phyloP scores from a whole-genome alignment of 1,140 invertebrate species.

The Conopomorpha cramerella region DNA sequence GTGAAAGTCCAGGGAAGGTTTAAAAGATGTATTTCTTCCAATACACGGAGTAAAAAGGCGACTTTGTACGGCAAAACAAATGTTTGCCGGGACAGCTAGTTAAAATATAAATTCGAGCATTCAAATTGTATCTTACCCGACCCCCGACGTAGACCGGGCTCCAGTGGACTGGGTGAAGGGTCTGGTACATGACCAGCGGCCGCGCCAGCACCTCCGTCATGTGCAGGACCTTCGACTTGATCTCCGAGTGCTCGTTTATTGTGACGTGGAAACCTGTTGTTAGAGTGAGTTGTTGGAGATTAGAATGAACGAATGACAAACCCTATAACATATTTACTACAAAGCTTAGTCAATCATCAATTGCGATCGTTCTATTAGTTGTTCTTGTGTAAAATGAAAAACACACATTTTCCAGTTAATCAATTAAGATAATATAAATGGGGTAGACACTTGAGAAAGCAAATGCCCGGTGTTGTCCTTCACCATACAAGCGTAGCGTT shows the following conservation, averaged over 20 bases:
- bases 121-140: slow-evolving; percentile 64
- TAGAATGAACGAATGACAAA: too few relatives aligned
- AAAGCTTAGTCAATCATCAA: neutral
- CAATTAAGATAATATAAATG: too few relatives aligned
- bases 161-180: slow-evolving; percentile 88
- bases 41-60: too few relatives aligned
- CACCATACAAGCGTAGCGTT: too few relatives aligned
- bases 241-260: slow-evolving; percentile 81
- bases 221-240: slow-evolving; percentile 86
- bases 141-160: slow-evolving; percentile 87
- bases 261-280: slow-evolving; percentile 82
- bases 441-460: too few relatives aligned
- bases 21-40: too few relatives aligned
- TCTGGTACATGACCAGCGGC: slow-evolving; percentile 89
- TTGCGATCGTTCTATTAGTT: neutral
- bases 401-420: neutral
- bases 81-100: too few relatives aligned
- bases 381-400: neutral
- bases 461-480: too few relatives aligned
- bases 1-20: too few relatives aligned
- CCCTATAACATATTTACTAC: too few relatives aligned
- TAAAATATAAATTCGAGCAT: neutral
- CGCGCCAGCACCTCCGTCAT: slow-evolving; percentile 89
- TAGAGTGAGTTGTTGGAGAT: neutral
- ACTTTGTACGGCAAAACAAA: too few relatives aligned